Evolutionary conservation across 1,140 invertebrate species (phyloP).

Genomic region (Dufourea novaeangliae): DNA sequence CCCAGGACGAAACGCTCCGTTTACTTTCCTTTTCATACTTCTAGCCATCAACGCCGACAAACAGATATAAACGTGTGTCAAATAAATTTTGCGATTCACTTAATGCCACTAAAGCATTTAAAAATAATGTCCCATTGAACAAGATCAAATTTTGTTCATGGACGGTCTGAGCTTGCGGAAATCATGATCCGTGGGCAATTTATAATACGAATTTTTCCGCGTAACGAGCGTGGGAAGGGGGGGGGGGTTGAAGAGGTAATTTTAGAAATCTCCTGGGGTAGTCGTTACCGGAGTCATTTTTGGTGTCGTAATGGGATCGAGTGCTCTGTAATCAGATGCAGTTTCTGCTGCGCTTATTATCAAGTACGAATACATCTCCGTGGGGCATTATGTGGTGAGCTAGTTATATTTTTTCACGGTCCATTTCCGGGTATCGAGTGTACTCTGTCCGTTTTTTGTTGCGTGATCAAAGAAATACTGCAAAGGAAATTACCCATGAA

Average conservation of each 20-base stretch:
- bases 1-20: no score
- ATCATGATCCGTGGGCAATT: not conserved
- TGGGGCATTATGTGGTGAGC: constrained; percentile 20
- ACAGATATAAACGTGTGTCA: no score
- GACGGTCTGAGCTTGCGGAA: not conserved
- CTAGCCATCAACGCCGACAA: no score
- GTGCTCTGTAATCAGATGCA: constrained; percentile 20
- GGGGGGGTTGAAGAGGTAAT: constrained; percentile 14
- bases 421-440: not conserved
- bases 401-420: constrained; percentile 3
- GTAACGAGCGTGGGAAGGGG: constrained; percentile 17
- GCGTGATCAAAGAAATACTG: not conserved
- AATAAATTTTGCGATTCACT: no score
- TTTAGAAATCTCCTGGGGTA: constrained; percentile 14
- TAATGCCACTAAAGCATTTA: not conserved
- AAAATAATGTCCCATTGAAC: no score
- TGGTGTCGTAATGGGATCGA: constrained; percentile 18
- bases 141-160: not conserved
- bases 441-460: constrained; percentile 26
- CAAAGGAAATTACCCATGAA: not conserved
- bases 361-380: constrained; percentile 9
- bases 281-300: not conserved
- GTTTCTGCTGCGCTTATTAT: not conserved
- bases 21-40: no score
- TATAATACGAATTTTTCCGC: not conserved